Evolutionary conservation across 2,888 invertebrate species (phyloP), one percentile per base, ranked within the genome.

Genomic region (Rutpela maculata): DNA sequence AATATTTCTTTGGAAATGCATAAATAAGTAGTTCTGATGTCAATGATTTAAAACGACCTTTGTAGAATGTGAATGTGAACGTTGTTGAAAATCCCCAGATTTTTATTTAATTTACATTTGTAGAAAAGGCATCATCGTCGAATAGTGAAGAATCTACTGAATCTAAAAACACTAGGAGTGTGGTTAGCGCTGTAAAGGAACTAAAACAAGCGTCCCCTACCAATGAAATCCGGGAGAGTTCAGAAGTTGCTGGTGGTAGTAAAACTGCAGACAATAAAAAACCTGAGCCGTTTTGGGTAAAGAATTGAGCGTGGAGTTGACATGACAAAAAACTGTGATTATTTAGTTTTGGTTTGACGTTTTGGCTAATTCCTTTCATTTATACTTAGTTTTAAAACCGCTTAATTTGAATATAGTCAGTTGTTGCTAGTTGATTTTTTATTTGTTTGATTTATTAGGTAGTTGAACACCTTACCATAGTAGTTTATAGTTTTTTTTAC

Each of bases 251-350:
- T 10, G 43, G 43, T 0, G 60, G 72, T 10, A 76, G 73, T 57
- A 66, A 72, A 65, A 26, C 35, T 11, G 12, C 57, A 57, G 76
- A 75, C 26, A 35, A 38, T 10, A 81, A 80, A 68, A 19, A 17
- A 38, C 72, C 80, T 55, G 85, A 86, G 75, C 82, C 84, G 9
- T 84, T 84, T 78, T 84, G 84, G 82, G 84, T 85, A 81, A 84
- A 83, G 72, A 62, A 77, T 62, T 75, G 75, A 74, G 75, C 50
- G 75, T 77, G 74, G 31, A 70, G 69, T 26, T 68, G n/a, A n/a
- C 50, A 26, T 72, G 56, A 74, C 67, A 56, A 78, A 68, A 78
- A 67, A 78, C 73, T 77, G 71, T 70, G 57, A 70, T 73, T 70
- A 50, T 38, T 65, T 76, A 62, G 35, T 19, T 38, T 74, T 72